Evolutionary conservation across 1,140 invertebrate species (phyloP), one percentile per base, ranked within the genome.

Genomic region (Scaptodrosophila lebanonensis): DNA sequence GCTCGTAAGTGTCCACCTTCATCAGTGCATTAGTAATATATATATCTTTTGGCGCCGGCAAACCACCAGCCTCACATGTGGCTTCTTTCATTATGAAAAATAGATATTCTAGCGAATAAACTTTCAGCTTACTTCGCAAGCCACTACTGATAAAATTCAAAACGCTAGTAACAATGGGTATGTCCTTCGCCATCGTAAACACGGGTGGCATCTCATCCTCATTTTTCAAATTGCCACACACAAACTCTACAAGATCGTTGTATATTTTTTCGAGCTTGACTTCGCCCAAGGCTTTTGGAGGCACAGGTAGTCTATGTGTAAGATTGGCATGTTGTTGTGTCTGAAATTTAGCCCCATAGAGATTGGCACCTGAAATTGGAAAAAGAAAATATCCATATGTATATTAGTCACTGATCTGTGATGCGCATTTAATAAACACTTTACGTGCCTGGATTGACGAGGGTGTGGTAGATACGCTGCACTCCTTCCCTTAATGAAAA

Each of bases 71-170:
- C 16, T 52, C 13, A 12, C 54, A 52, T 1, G 35, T 25, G 5
- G 35, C 29, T 12, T 27, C 3, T 30, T 61, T 65, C 6, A 65
- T 8, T 13, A 35, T n/a, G 13, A 15, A 54, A 49, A 56, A 68
- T 0, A 60, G 40, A 30, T 56, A 47, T 39, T 68, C 47, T 11
- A 68, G 54, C 0, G 61, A 20, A 29, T 56, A 60, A 2, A 68
- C 27, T 4, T 42, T 45, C 0, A 62, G 7, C 2, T 57, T 27
- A 7, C 32, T 16, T 2, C 12, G 7, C 29, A 49, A 15, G 9
- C 12, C 8, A 1, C 18, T 8, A 22, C 52, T 48, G 1, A 64
- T 16, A 29, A 22, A 60, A 4, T 60, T 52, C 0, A 68, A 38
- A 3, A 27, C 25, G n/a, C 9, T 18, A n/a, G 6, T 32, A 15